Percentiles rank a stretch among this genome's conserved stretches.
Evolutionary conservation across 1,140 invertebrate genomes (phyloP).

Genomic region (Pemphigus obesinymphae): DNA sequence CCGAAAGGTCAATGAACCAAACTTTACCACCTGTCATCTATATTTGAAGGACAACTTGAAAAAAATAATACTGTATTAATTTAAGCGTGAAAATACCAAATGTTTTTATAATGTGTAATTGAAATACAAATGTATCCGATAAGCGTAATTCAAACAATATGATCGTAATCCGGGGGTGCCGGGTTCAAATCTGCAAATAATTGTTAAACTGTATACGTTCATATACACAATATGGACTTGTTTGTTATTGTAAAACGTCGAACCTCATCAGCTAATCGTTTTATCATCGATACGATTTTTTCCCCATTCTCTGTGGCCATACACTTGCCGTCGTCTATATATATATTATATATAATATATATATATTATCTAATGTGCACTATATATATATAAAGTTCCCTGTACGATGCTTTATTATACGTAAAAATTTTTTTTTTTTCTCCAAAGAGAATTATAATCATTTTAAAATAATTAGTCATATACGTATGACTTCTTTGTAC

Average conservation of each 20-base stretch:
- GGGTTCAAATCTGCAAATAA: neutral
- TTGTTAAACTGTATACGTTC: neutral
- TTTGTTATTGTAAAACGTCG: neutral
- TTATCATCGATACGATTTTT: neutral
- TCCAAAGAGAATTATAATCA: conserved; percentile 22
- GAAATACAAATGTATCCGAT: too few relatives aligned
- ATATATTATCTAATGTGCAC: neutral
- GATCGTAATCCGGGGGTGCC: too few relatives aligned
- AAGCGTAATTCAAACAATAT: too few relatives aligned
- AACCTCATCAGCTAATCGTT: neutral
- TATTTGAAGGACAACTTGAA: too few relatives aligned
- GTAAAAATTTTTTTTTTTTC: conserved; percentile 27
- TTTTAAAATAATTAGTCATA: conserved; percentile 40
- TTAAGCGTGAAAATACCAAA: neutral
- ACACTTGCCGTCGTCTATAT: too few relatives aligned
- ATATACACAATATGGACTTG: too few relatives aligned
- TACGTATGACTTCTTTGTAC: neutral
- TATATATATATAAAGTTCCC: too few relatives aligned
- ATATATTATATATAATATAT: too few relatives aligned
- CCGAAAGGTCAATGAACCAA: too few relatives aligned
- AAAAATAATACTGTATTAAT: neutral
- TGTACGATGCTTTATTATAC: neutral
- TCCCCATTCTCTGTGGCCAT: neutral
- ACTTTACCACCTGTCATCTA: too few relatives aligned
- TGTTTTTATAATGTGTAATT: too few relatives aligned